Evolutionary conservation across 2,113 vertebrate species (phyloP).

Genomic region (Plestiodon gilberti): DNA sequence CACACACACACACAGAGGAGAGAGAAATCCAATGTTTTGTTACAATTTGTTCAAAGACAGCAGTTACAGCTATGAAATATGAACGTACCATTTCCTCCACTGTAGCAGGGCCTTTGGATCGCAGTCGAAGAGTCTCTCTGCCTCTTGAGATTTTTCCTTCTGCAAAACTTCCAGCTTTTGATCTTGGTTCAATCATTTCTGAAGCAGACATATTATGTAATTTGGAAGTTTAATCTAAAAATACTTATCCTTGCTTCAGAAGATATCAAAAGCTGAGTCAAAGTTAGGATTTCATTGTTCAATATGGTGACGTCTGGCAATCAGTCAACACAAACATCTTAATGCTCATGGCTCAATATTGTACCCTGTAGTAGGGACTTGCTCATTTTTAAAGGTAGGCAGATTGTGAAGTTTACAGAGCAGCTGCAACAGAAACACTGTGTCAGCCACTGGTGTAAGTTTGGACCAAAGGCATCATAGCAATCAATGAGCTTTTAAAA

Average conservation of each 20-base stretch:
- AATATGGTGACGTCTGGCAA: not conserved
- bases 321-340: not conserved
- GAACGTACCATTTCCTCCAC: conserved; percentile 88
- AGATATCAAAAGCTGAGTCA: rapidly evolving
- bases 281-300: not conserved
- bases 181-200: conserved; percentile 92
- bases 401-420: not conserved
- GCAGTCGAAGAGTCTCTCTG: conserved; percentile 88
- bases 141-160: conserved; percentile 82
- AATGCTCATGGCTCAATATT: not conserved
- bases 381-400: not conserved
- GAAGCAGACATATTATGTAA: conserved; percentile 22
- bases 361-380: not conserved
- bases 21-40: not conserved
- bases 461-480: not conserved
- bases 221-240: not conserved
- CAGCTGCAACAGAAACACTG: not conserved
- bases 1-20: no score
- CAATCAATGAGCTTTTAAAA: not conserved
- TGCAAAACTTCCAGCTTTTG: conserved; percentile 77
- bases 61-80: not conserved
- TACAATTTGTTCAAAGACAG: not conserved
- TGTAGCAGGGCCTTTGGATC: conserved; percentile 89
- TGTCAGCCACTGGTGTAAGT: not conserved
- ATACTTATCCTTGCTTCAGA: conserved; percentile 19